Evolutionary conservation across 2,797 vertebrate genomes (phyloP), one percentile per base, ranked within the genome.

Genomic region (Rhinoraja longicauda): DNA sequence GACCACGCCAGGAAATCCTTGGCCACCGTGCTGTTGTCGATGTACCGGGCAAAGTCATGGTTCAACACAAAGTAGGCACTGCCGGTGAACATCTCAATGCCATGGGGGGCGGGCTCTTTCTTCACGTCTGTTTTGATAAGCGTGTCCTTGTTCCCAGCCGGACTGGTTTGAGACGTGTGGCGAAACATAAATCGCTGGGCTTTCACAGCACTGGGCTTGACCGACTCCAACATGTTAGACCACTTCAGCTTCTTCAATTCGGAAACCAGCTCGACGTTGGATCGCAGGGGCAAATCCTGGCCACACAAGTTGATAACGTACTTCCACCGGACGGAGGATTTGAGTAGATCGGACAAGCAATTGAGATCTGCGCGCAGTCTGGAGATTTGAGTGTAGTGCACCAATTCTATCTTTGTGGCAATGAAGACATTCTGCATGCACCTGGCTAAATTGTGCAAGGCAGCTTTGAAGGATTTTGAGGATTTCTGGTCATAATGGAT

Each of bases 251-350:
- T 97, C 95, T 95, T 97, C 94, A 99, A 95, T 94, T 98, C 98
- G 26, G 93, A 36, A 0, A 99, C 97, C 93, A 99, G 95, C 93
- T 99, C 97, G 0, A 96, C 96, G 95, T 98, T 99, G 29, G 98
- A 97, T 94, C 94, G 97, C 90, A 99, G 96, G 77, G 98, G 98
- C 93, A 99, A 98, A 95, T 99, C 98, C 95, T 99, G 98, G 84
- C 98, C 98, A 93, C 98, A 99, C 93, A 99, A 94, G 94, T 99
- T 99, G 93, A 99, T 98, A 91, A 96, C 97, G 1, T 99, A 99
- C 93, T 96, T 98, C 98, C 98, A 99, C n/a, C 94, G 96, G 93
- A 98, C 95, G 4, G 95, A 94, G 86, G 97, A 97, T 24, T 64
- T 95, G 62, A 98, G 95, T 94, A 99, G 96, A 94, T 99, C 98